phyloP scores from a whole-genome alignment of 53 echinoderm and acorn worm genomes.

The Henricia sp. region DNA sequence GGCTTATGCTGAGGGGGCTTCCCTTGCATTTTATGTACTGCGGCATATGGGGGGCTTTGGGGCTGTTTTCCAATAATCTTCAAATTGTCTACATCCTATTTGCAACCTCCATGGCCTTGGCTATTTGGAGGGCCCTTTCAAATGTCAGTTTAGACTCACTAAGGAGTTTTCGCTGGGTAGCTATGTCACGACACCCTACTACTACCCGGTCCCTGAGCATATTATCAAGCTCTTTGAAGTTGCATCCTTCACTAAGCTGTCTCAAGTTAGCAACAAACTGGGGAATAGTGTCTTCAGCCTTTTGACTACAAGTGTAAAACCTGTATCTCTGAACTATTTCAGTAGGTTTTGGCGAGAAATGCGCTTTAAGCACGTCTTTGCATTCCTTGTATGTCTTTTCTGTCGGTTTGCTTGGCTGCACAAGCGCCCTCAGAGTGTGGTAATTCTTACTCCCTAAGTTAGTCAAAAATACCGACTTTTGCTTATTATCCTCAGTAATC shows the following conservation, averaged over 20 bases:
- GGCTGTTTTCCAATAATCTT: neutral
- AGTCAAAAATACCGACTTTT: conserved; percentile 47
- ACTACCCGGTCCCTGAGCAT: conserved; percentile 3
- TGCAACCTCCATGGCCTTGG: conserved; percentile 17
- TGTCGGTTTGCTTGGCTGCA: conserved; percentile 60
- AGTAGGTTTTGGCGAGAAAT: neutral
- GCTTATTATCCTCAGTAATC: conserved; percentile 32
- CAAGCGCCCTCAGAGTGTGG: conserved; percentile 45
- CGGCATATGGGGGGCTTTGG: neutral
- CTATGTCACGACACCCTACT: neutral
- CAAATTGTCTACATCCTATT: conserved; percentile 3
- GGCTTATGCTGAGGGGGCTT: neutral
- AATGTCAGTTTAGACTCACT: conserved; percentile 1
- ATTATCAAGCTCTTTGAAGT: neutral
- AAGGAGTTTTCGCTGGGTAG: neutral
- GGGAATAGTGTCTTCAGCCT: neutral
- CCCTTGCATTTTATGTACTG: neutral
- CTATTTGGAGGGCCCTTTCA: conserved; percentile 2
- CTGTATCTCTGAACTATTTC: neutral
- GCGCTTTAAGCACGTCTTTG: neutral
- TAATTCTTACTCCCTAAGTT: conserved; percentile 59
- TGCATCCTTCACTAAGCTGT: conserved; percentile 13
- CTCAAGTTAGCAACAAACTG: conserved; percentile 6
- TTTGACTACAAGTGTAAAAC: neutral
- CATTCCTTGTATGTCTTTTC: conserved; percentile 2